These are phyloP conservation scores for Achlya flavicornis DNA, from an alignment of 2,888 invertebrate genomes.

Conservation along the genomic window DNA sequence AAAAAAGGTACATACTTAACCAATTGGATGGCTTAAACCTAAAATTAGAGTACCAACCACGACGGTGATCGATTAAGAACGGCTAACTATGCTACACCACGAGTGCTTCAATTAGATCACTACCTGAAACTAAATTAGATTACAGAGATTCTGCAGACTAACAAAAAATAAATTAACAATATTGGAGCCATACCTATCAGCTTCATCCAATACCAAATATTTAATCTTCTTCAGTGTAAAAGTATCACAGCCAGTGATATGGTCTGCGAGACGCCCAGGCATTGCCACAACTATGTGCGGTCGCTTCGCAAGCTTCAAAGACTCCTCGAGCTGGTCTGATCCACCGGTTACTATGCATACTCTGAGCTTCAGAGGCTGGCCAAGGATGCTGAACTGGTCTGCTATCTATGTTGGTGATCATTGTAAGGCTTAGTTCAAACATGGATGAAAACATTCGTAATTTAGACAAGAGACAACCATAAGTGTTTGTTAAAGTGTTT, in stretches of 20 bases:
- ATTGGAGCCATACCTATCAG: conserved; percentile 87
- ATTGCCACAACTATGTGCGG: conserved; percentile 99
- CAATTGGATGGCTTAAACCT: too few species aligned
- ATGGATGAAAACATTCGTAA: neutral
- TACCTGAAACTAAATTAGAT: too few species aligned
- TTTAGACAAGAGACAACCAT: too few species aligned
- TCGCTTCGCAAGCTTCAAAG: conserved; percentile 89
- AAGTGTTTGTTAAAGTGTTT: too few species aligned
- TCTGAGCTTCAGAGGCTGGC: conserved; percentile 92
- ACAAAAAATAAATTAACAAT: conserved; percentile 2
- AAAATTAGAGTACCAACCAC: too few species aligned
- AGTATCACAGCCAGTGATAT: conserved; percentile 93
- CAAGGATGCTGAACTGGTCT: conserved; percentile 96
- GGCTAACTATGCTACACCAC: too few species aligned
- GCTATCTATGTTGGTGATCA: conserved; percentile 87
- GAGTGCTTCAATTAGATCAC: too few species aligned
- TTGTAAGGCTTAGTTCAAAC: too few species aligned
- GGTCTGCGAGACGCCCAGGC: conserved; percentile 97
- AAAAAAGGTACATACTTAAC: too few species aligned
- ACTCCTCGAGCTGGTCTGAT: conserved; percentile 95
- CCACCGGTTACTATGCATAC: conserved; percentile 97
- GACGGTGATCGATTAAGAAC: too few species aligned
- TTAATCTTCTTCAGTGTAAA: conserved; percentile 91
- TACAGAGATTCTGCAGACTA: neutral
- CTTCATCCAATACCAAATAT: conserved; percentile 97